These are phyloP conservation scores for Menidia beryllina DNA, from an alignment of 2,113 vertebrate genomes.

Conservation along the genomic window DNA sequence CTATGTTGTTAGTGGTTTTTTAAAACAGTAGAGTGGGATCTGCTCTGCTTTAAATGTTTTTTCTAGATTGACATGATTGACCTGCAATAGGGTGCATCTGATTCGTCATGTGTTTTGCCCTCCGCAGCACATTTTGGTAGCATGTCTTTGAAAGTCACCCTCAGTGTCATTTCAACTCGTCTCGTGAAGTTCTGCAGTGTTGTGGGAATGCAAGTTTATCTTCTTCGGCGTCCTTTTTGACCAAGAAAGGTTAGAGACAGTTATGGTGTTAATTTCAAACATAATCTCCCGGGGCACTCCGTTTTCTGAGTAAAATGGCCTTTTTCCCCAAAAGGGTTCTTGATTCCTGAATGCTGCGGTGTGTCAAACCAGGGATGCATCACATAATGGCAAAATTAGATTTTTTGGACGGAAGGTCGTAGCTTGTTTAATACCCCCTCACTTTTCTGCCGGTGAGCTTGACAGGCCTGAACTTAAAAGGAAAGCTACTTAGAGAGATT, in stretches of 20 bases:
- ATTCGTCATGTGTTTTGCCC: neutral
- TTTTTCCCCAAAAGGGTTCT: neutral
- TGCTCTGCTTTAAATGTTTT: constrained; percentile 24
- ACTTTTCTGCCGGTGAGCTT: neutral
- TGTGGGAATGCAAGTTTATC: constrained; percentile 6
- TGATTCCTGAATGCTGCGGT: neutral
- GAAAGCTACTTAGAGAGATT: constrained; percentile 3
- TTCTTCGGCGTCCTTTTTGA: neutral
- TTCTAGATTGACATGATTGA: neutral
- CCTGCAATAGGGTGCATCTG: neutral
- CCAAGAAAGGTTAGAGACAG: neutral
- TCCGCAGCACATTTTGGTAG: neutral
- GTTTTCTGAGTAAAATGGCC: constrained; percentile 2
- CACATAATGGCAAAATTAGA: neutral
- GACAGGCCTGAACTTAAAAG: constrained; percentile 6
- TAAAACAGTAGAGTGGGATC: neutral
- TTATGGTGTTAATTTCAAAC: neutral
- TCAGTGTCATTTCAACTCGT: constrained; percentile 1
- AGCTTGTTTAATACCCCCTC: neutral
- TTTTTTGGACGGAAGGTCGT: neutral
- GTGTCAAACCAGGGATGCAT: neutral
- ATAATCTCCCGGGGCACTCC: neutral
- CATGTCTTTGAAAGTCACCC: constrained; percentile 36
- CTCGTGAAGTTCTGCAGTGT: neutral
- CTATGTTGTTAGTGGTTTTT: constrained; percentile 11